Evolutionary conservation across 2,888 invertebrate species (phyloP).

Genomic region (Pocota personata): DNA sequence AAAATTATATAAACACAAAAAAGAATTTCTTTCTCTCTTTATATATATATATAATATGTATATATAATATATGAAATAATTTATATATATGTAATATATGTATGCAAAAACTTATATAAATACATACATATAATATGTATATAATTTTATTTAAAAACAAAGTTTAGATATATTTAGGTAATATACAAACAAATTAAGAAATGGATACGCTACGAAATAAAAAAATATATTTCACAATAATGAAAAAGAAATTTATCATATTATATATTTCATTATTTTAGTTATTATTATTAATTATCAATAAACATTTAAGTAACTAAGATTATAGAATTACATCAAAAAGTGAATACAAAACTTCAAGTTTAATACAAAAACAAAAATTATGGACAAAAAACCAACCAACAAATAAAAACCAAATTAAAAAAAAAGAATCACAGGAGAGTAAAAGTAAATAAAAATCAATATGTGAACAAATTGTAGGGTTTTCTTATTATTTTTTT

Average conservation of each 20-base stretch:
- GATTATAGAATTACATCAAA: slow-evolving; percentile 61
- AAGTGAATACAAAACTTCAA: slow-evolving; percentile 70
- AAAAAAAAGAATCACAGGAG: slow-evolving; percentile 36
- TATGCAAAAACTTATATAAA: background rate
- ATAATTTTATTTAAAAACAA: slow-evolving; percentile 35
- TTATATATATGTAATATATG: slow-evolving; percentile 24
- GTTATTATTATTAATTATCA: slow-evolving; percentile 54
- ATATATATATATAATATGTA: slow-evolving; percentile 23
- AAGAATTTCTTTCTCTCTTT: slow-evolving; percentile 22
- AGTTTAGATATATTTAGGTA: slow-evolving; percentile 51
- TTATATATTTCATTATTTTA: slow-evolving; percentile 59
- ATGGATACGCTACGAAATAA: slow-evolving; percentile 44
- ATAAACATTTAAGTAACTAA: slow-evolving; percentile 48
- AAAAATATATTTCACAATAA: slow-evolving; percentile 36
- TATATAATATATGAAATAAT: slow-evolving; percentile 15
- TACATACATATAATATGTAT: slow-evolving; percentile 24
- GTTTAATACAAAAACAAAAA: slow-evolving; percentile 51
- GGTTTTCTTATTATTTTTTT: slow-evolving; percentile 16
- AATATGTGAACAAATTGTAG: slow-evolving; percentile 37
- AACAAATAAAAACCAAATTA: slow-evolving; percentile 21
- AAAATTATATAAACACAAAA: slow-evolving; percentile 12
- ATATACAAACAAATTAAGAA: slow-evolving; percentile 48
- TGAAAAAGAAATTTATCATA: slow-evolving; percentile 46
- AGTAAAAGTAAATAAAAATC: slow-evolving; percentile 53
- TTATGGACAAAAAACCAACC: slow-evolving; percentile 25